These are phyloP conservation scores for Rousettus madagascariensis DNA, from an alignment of 2,797 vertebrate species.

Conservation along the genomic window DNA sequence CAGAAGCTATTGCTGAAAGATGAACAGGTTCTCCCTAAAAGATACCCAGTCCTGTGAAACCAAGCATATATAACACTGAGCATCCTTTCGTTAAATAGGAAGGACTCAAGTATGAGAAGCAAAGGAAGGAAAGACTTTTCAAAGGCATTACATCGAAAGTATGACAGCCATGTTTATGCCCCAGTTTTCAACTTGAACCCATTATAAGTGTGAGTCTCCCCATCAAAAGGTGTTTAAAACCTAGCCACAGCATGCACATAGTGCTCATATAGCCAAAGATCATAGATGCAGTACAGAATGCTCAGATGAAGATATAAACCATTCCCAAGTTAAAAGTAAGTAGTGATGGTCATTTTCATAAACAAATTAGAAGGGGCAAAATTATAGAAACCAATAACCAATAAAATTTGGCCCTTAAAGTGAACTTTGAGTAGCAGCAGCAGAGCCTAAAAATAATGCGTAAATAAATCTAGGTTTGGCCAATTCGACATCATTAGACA, in stretches of 20 bases:
- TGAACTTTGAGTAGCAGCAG: background rate
- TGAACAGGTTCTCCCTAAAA: background rate
- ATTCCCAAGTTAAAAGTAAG: background rate
- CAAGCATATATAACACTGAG: fast-evolving
- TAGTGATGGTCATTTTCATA: background rate
- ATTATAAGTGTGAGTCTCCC: background rate
- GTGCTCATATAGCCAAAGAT: background rate
- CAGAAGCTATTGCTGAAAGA: background rate
- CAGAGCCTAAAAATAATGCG: conserved; percentile 11
- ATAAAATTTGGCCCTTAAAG: background rate
- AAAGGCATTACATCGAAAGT: background rate
- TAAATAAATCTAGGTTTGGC: background rate
- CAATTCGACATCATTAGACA: background rate
- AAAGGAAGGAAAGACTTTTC: background rate
- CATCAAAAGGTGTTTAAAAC: background rate
- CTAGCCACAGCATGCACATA: too few relatives aligned
- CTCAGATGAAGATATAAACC: background rate
- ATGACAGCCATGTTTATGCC: background rate
- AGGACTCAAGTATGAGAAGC: background rate
- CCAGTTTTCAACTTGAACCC: background rate
- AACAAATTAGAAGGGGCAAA: background rate
- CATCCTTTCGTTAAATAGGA: background rate
- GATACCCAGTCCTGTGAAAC: background rate
- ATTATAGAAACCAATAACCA: background rate
- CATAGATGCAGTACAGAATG: background rate